Conservation (phyloP, 2,797 vertebrate species). For the Tauraco hartlaubi region DNA sequence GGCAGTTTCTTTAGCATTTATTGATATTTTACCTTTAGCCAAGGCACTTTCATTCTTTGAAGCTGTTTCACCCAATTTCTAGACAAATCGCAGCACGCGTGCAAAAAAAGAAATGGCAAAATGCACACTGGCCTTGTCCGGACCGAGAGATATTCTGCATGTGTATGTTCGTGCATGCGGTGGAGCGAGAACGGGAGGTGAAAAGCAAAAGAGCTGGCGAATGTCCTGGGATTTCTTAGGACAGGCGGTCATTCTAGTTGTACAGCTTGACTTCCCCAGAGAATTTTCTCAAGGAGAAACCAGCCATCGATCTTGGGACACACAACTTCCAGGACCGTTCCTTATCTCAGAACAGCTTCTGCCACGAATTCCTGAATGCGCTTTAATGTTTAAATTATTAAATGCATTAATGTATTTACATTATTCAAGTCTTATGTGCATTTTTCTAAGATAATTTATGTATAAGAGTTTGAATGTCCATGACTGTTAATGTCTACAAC, state of each 20-base stretch:
- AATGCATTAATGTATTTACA: conserved; percentile 99
- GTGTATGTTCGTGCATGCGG: not conserved
- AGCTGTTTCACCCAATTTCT: conserved; percentile 13
- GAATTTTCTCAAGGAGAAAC: conserved; percentile 82
- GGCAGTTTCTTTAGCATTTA: not conserved
- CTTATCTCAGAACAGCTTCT: conserved; percentile 84
- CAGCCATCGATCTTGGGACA: conserved; percentile 82
- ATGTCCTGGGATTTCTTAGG: conserved; percentile 62
- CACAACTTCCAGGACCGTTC: conserved; percentile 77
- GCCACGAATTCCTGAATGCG: conserved; percentile 85
- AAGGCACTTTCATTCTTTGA: not conserved
- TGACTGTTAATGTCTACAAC: conserved; percentile 95
- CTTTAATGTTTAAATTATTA: conserved; percentile 99
- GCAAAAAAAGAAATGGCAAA: not conserved
- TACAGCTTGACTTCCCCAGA: conserved; percentile 57
- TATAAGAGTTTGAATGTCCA: conserved; percentile 97
- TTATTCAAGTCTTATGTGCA: conserved; percentile 99
- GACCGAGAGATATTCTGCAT: not conserved
- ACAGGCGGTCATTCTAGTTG: conserved; percentile 7
- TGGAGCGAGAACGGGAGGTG: not conserved
- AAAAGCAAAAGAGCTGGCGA: conserved; percentile 20
- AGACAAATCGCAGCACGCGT: not conserved
- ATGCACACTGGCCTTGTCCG: not conserved
- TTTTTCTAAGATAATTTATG: conserved; percentile 99
- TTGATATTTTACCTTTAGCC: conserved; percentile 14